phyloP scores from a whole-genome alignment of 2,113 vertebrate species.

The Bambusicola thoracicus region DNA sequence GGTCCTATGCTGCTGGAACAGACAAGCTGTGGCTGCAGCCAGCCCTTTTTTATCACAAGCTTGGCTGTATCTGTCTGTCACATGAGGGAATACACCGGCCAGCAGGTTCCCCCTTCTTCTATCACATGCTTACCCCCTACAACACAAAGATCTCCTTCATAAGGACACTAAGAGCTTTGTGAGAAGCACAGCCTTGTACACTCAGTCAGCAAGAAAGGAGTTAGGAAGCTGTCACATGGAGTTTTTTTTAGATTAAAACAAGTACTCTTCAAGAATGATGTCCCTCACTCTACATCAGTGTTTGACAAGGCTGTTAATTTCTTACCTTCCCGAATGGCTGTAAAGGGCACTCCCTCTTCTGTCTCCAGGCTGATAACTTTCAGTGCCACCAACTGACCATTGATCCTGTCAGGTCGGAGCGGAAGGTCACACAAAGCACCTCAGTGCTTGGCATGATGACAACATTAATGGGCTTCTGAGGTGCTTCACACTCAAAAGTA shows the following conservation, averaged over 20 bases:
- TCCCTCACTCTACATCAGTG: neutral
- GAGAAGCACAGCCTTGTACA: neutral
- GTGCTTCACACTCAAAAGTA: neutral
- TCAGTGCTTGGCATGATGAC: neutral
- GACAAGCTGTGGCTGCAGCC: neutral
- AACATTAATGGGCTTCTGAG: neutral
- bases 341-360: conserved; percentile 90
- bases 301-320: neutral
- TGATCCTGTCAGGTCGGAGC: conserved; percentile 79
- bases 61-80: neutral
- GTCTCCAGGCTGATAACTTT: conserved; percentile 89
- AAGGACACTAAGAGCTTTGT: neutral
- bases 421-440: neutral
- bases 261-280: neutral
- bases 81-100: neutral
- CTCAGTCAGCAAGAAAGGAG: neutral
- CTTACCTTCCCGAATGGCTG: conserved; percentile 90
- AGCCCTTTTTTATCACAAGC: neutral
- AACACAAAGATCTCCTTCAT: neutral
- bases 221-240: neutral
- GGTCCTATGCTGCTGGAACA: neutral
- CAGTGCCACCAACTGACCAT: conserved; percentile 87
- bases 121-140: neutral
- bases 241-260: neutral
- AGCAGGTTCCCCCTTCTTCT: neutral